Evolutionary conservation across 1,140 invertebrate species (phyloP).

Genomic region (Semibalanus balanoides): DNA sequence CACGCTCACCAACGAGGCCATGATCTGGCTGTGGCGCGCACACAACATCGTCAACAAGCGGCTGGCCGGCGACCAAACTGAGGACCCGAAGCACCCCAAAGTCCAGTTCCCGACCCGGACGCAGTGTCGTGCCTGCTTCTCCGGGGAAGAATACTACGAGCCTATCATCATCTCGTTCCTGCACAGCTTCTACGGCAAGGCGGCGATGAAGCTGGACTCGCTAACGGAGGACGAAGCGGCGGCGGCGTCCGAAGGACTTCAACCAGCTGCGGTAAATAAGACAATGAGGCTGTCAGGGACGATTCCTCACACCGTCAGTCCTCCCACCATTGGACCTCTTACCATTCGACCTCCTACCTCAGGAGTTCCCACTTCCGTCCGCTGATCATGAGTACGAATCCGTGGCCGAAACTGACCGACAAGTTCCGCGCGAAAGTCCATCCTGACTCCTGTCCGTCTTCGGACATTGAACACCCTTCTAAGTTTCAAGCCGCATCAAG

Average conservation of each 20-base stretch:
- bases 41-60: constrained; percentile 89
- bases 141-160: constrained; percentile 22
- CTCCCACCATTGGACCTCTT: too few relatives aligned
- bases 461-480: too few relatives aligned
- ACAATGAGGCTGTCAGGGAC: too few relatives aligned
- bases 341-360: too few relatives aligned
- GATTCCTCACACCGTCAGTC: too few relatives aligned
- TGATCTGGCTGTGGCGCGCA: constrained; percentile 87
- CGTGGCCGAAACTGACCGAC: too few relatives aligned
- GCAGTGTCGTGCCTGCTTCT: constrained; percentile 52
- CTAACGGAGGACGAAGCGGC: constrained; percentile 9
- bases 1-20: constrained; percentile 48
- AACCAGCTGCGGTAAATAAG: too few relatives aligned
- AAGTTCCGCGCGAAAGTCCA: too few relatives aligned
- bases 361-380: too few relatives aligned
- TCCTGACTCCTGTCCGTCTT: too few relatives aligned
- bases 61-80: constrained; percentile 64
- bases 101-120: constrained; percentile 64
- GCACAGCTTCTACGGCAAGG: constrained; percentile 49
- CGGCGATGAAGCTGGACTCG: constrained; percentile 30
- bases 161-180: constrained; percentile 51
- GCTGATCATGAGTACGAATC: too few relatives aligned
- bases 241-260: background rate
- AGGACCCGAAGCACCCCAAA: constrained; percentile 83
- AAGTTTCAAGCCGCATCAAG: too few relatives aligned